Conservation (phyloP, 2,797 vertebrate genomes). For the Glossophaga mutica region DNA sequence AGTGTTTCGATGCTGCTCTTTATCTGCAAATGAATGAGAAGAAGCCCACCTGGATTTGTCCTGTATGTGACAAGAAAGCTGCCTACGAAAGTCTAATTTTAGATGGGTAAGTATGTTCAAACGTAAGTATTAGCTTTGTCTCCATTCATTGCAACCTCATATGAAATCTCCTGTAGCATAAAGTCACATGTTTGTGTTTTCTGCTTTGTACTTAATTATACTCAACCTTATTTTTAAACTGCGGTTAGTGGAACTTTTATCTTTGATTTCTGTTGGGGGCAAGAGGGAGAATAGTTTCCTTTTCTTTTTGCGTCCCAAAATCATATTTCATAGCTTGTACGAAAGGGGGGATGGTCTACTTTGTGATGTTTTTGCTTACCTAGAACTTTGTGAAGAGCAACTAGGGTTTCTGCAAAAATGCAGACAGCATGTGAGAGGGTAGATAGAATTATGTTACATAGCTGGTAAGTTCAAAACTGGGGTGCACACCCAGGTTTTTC, state of each 20-base stretch:
- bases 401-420: neutral
- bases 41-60: slow-evolving; percentile 98
- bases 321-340: neutral
- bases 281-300: neutral
- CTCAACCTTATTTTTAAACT: neutral
- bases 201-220: neutral
- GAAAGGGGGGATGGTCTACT: neutral
- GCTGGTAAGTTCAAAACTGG: neutral
- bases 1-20: slow-evolving; percentile 97
- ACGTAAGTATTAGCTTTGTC: neutral
- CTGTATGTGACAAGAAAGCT: slow-evolving; percentile 98
- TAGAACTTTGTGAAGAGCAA: neutral
- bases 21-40: slow-evolving; percentile 99
- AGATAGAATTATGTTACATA: neutral
- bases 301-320: neutral
- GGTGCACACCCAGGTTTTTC: neutral
- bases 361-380: neutral
- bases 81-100: slow-evolving; percentile 95
- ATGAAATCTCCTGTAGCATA: neutral
- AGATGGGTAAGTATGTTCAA: slow-evolving; percentile 88
- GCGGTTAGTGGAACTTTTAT: neutral
- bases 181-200: neutral
- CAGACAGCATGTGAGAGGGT: neutral
- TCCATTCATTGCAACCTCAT: neutral
- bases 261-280: neutral